These are phyloP conservation scores for Podabrus alpinus DNA, from an alignment of 2,888 invertebrate genomes.

Conservation along the genomic window DNA sequence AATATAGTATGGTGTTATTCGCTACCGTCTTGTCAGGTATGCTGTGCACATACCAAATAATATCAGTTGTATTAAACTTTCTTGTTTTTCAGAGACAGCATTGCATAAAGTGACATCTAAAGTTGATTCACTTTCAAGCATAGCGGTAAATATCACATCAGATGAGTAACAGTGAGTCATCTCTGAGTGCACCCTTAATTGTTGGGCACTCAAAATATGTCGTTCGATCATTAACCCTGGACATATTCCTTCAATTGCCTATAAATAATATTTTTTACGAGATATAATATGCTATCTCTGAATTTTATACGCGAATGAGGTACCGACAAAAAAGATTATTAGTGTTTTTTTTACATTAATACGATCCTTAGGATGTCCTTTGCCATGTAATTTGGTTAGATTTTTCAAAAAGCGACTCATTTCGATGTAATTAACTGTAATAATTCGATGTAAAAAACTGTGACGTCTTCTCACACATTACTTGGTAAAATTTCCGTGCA, in stretches of 20 bases:
- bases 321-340: no score
- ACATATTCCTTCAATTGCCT: conserved; percentile 66
- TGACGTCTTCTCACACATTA: no score
- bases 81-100: conserved; percentile 57
- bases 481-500: no score
- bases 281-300: no score
- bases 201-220: conserved; percentile 66
- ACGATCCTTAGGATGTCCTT: no score
- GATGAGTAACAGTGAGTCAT: conserved; percentile 54
- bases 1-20: background rate
- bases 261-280: no score
- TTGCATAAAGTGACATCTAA: conserved; percentile 55
- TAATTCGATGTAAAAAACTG: no score
- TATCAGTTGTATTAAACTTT: conserved; percentile 62
- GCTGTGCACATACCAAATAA: conserved; percentile 57
- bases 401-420: no score
- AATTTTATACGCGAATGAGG: no score
- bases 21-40: background rate
- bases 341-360: no score
- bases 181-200: conserved; percentile 56
- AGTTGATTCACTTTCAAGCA: conserved; percentile 54
- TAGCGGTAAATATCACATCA: conserved; percentile 50
- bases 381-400: no score
- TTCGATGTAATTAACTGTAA: no score
- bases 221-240: conserved; percentile 70